These are phyloP conservation scores for Drosophila paranaensis DNA, from an alignment of 2,888 invertebrate species.

Conservation along the genomic window DNA sequence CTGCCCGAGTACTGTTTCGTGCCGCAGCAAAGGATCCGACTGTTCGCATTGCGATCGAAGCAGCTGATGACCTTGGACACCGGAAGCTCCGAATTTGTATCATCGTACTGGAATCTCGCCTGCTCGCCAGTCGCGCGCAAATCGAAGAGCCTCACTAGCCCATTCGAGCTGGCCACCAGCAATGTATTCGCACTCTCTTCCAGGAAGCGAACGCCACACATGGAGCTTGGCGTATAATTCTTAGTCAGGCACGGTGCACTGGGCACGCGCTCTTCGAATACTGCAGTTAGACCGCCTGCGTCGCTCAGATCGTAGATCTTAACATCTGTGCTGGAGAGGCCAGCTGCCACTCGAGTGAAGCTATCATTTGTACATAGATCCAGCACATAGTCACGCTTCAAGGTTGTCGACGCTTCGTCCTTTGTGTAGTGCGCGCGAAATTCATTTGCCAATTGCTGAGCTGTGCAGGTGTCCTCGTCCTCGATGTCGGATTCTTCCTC, in stretches of 20 bases:
- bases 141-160: slow-evolving; percentile 81
- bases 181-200: slow-evolving; percentile 73
- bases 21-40: slow-evolving; percentile 90
- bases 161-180: slow-evolving; percentile 77
- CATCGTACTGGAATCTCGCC: slow-evolving; percentile 81
- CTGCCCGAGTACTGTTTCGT: slow-evolving; percentile 89
- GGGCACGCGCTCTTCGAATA: slow-evolving; percentile 34
- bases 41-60: slow-evolving; percentile 91
- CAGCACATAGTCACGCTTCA: slow-evolving; percentile 87
- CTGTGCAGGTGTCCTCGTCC: slow-evolving; percentile 80
- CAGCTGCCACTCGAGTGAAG: slow-evolving; percentile 85
- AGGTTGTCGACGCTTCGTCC: slow-evolving; percentile 86
- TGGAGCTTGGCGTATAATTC: slow-evolving; percentile 12
- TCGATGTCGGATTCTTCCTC: slow-evolving; percentile 75
- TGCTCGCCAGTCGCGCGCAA: slow-evolving; percentile 84
- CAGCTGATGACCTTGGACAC: slow-evolving; percentile 87
- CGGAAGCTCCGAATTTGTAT: slow-evolving; percentile 37
- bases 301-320: slow-evolving; percentile 85
- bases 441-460: slow-evolving; percentile 66
- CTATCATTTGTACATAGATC: slow-evolving; percentile 86
- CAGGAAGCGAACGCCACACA: slow-evolving; percentile 81
- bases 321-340: slow-evolving; percentile 85
- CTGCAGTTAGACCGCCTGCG: slow-evolving; percentile 78
- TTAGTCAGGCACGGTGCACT: not conserved
- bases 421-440: slow-evolving; percentile 78